Percentiles rank a stretch among this genome's conserved stretches.
Conservation (phyloP, 2,113 vertebrate species). For the Salvator merianae region DNA sequence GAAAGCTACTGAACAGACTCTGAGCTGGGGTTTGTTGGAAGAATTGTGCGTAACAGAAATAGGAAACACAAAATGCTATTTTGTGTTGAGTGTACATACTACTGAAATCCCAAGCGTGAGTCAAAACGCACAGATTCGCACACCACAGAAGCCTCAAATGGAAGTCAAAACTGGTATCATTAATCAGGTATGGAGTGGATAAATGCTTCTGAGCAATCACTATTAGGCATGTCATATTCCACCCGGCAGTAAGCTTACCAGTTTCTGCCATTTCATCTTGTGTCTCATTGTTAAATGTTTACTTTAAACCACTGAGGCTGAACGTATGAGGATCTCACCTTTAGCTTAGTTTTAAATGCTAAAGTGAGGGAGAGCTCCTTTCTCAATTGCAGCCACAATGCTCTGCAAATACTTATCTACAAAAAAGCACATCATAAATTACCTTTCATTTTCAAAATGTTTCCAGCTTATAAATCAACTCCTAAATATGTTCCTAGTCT, state of each 20-base stretch:
- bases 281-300: constrained; percentile 6
- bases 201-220: not conserved
- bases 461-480: not conserved
- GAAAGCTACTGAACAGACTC: constrained; percentile 13
- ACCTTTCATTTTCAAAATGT: not conserved
- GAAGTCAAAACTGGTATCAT: not conserved
- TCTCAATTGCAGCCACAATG: not conserved
- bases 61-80: not conserved
- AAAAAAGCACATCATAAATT: not conserved
- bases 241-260: not conserved
- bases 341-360: not conserved
- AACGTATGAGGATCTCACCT: constrained; percentile 9
- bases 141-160: not conserved
- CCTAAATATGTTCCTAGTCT: not conserved
- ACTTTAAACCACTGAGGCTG: constrained; percentile 9
- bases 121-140: not conserved
- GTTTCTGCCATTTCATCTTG: not conserved
- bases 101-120: too few relatives aligned
- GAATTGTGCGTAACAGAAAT: not conserved
- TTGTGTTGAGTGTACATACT: not conserved
- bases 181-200: not conserved
- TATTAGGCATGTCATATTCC: not conserved
- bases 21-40: not conserved
- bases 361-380: not conserved
- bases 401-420: constrained; percentile 12